These are phyloP conservation scores for Drosophila quadrilineata DNA, from an alignment of 1,140 invertebrate species.

Conservation along the genomic window DNA sequence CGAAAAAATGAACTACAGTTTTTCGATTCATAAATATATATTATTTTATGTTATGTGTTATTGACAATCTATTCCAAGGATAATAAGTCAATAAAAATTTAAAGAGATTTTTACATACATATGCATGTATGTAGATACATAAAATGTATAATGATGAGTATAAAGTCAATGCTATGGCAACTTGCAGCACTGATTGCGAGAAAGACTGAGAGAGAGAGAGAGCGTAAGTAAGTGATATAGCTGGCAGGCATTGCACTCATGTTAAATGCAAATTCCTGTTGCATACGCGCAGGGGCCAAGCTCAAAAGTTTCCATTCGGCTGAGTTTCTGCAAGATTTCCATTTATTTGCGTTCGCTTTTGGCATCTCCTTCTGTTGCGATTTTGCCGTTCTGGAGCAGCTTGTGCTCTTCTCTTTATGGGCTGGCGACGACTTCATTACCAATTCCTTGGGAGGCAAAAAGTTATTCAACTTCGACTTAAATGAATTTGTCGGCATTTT, in stretches of 20 bases:
- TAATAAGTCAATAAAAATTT: no score
- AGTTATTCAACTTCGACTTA: conserved; percentile 36
- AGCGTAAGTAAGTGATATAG: background rate
- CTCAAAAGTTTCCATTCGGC: conserved; percentile 46
- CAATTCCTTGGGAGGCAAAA: conserved; percentile 28
- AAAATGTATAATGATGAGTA: no score
- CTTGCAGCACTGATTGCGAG: no score
- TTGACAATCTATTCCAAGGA: no score
- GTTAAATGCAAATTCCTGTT: conserved; percentile 51
- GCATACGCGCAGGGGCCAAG: conserved; percentile 10
- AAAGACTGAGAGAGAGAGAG: background rate
- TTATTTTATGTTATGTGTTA: no score
- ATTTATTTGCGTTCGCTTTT: background rate
- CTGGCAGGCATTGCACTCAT: conserved; percentile 6
- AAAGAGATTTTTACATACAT: no score
- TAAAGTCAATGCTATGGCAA: no score
- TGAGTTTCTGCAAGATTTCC: conserved; percentile 28
- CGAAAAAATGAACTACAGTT: no score
- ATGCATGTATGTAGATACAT: no score
- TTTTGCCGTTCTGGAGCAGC: no score
- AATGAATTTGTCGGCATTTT: conserved; percentile 61
- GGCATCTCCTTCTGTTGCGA: background rate
- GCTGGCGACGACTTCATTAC: conserved; percentile 46
- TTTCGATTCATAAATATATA: no score
- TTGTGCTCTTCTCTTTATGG: no score